Percentiles rank a stretch among this genome's conserved stretches.
Evolutionary conservation across 1,140 invertebrate genomes (phyloP).

Genomic region (Pararge aegeria): DNA sequence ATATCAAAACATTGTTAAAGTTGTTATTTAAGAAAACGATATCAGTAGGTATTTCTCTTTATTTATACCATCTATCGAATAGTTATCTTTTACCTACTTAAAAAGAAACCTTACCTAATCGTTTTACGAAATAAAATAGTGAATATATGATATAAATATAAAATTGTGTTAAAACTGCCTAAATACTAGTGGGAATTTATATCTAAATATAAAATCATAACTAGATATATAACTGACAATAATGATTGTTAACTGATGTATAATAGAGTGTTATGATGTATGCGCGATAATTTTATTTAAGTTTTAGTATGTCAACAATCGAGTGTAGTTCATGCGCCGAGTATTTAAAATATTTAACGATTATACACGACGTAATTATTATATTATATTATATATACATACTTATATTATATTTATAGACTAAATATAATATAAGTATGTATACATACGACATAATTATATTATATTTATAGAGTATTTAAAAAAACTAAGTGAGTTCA

Average conservation of each 20-base stretch:
- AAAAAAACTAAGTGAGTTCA: no score
- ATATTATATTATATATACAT: constrained; percentile 15
- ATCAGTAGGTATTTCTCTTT: background rate
- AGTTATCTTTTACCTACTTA: background rate
- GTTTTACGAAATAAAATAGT: constrained; percentile 53
- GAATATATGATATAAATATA: constrained; percentile 60
- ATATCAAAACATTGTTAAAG: background rate
- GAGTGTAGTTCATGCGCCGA: constrained; percentile 63
- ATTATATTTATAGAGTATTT: no score
- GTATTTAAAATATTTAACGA: constrained; percentile 23
- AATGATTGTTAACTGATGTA: constrained; percentile 80
- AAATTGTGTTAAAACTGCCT: constrained; percentile 76
- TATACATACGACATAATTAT: no score
- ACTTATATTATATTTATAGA: background rate
- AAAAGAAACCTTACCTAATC: constrained; percentile 42
- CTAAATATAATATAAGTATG: no score
- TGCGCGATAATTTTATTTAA: constrained; percentile 61
- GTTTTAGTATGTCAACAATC: constrained; percentile 50
- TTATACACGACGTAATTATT: constrained; percentile 2
- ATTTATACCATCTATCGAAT: background rate
- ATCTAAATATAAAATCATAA: constrained; percentile 76
- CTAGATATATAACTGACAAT: constrained; percentile 79
- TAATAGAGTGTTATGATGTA: constrained; percentile 72
- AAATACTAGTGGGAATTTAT: constrained; percentile 77
- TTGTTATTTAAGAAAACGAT: background rate